Conservation (phyloP, 2,797 vertebrate genomes). For the Danio aesculapii region DNA sequence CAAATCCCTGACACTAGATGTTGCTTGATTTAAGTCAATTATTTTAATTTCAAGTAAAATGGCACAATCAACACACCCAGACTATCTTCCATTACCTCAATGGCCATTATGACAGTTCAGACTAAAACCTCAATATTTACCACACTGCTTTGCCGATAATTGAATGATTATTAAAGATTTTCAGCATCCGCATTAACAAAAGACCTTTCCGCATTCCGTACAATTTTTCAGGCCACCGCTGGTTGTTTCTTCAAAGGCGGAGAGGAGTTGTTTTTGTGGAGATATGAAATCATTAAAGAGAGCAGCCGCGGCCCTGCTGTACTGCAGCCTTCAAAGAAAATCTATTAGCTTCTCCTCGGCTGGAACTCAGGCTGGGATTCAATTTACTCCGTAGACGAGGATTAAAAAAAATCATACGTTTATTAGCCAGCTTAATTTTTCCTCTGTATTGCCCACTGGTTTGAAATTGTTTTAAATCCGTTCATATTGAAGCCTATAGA, state of each 20-base stretch:
- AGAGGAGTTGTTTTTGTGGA: constrained; percentile 36
- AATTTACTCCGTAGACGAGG: constrained; percentile 62
- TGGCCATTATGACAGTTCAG: neutral
- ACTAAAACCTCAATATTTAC: constrained; percentile 22
- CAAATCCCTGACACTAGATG: too few relatives aligned
- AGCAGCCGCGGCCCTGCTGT: constrained; percentile 44
- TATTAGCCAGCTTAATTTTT: constrained; percentile 66
- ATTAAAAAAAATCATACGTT: constrained; percentile 62
- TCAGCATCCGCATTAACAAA: constrained; percentile 32
- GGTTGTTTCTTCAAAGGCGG: constrained; percentile 36
- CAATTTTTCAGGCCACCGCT: constrained; percentile 28
- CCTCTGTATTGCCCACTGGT: constrained; percentile 55
- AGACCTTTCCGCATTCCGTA: constrained; percentile 20
- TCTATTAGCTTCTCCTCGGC: constrained; percentile 64
- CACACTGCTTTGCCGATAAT: constrained; percentile 4
- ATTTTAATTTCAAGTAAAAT: neutral
- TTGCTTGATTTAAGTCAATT: neutral
- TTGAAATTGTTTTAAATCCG: constrained; percentile 70
- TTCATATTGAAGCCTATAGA: constrained; percentile 60
- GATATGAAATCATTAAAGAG: constrained; percentile 49
- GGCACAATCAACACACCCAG: neutral
- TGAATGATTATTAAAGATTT: constrained; percentile 42
- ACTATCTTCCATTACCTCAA: neutral
- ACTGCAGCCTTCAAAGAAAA: constrained; percentile 58
- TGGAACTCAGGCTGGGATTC: constrained; percentile 63